Evolutionary conservation across 2,113 vertebrate genomes (phyloP).

Genomic region (Amphiprion ocellaris): DNA sequence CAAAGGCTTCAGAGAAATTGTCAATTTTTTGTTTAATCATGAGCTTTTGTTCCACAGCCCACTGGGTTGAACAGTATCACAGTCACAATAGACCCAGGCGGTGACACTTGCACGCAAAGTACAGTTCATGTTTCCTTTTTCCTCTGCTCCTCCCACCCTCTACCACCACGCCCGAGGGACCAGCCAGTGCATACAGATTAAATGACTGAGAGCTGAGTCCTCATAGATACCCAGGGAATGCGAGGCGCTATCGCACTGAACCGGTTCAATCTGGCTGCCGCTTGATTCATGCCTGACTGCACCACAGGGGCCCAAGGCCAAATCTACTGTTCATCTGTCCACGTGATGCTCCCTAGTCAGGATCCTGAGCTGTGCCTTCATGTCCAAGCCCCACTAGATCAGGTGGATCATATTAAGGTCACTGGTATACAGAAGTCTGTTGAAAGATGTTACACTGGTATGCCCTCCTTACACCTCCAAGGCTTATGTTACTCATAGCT

Average conservation of each 20-base stretch:
- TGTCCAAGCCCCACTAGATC: conserved; percentile 18
- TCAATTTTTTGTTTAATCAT: conserved; percentile 10
- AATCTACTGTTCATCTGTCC: conserved; percentile 35
- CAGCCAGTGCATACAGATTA: conserved; percentile 65
- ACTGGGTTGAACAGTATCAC: conserved; percentile 14
- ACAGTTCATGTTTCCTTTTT: conserved; percentile 66
- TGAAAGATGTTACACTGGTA: background rate
- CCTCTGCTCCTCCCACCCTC: conserved; percentile 6
- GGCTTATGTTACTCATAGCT: background rate
- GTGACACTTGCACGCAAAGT: conserved; percentile 40
- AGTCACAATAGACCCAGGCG: conserved; percentile 5
- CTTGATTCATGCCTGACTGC: conserved; percentile 41
- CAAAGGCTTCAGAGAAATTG: conserved; percentile 1
- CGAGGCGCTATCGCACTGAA: conserved; percentile 63
- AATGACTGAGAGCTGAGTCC: conserved; percentile 64
- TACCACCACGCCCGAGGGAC: conserved; percentile 15
- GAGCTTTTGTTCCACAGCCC: conserved; percentile 31
- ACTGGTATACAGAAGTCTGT: background rate
- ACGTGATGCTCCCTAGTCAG: conserved; percentile 37
- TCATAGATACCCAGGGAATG: conserved; percentile 42
- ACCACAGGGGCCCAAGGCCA: conserved; percentile 11
- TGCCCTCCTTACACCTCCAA: background rate
- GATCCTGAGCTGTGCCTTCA: conserved; percentile 9
- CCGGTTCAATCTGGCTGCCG: conserved; percentile 70
- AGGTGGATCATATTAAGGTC: conserved; percentile 65